Base-by-base conservation (phyloP, 2,888 invertebrate genomes). In the Nomada hirtipes region DNA sequence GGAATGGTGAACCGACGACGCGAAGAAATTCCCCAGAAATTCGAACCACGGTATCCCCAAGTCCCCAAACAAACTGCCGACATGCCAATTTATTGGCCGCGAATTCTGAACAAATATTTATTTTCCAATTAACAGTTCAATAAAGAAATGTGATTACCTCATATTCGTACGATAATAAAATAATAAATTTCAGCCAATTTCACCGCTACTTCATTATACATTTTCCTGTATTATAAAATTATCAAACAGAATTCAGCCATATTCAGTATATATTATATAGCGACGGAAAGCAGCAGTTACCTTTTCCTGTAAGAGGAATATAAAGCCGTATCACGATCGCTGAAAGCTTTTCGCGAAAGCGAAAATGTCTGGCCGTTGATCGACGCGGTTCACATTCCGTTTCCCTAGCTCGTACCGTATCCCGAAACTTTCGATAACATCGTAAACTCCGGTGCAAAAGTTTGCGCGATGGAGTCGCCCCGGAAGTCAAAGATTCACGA, bases 351-450 rank as follows among this genome's bases (percentile, higher is more conserved):
- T 11, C 65, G 69, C 26, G 11, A 42, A 59, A 69, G 69, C 68
- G 7, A 20, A 64, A 82, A 68, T 80, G 59, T 80, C 71, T 59
- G 67, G 52, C 61, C 75, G 77, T 70, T 86, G 79, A 86, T 84
- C 86, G 82, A 84, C 86, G 74, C 75, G 81, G 86, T 78, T 77
- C 86, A 70, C 82, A 79, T 86, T 83, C 84, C 74, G 73, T 77
- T 79, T 79, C 69, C 47, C 59, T 13, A 75, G 70, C 76, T 84
- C 73, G 72, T 76, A 74, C 79, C 68, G 55, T 82, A 84, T 79
- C 84, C 70, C 55, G 64, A 79, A 86, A 84, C 82, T 86, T 86
- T 82, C 76, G 74, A 79, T 86, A 86, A 86, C 86, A 82, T 86
- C 84, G 82, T 84, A 84, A 86, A 84, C 84, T 75, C 73, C 71